These are phyloP conservation scores for Formica selysi DNA, from an alignment of 1,140 invertebrate species.

Conservation along the genomic window DNA sequence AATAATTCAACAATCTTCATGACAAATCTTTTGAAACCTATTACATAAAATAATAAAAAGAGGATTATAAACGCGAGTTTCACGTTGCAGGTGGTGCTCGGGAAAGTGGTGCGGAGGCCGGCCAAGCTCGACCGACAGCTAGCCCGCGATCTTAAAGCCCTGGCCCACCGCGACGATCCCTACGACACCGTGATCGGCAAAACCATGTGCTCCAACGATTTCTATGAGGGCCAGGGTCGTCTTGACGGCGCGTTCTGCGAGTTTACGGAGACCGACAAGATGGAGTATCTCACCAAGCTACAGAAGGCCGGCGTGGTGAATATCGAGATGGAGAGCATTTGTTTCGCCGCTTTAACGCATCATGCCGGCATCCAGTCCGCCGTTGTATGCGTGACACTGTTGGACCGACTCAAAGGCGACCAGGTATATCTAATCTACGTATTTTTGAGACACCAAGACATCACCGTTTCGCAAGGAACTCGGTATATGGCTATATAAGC, in stretches of 20 bases:
- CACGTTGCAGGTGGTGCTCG: conserved; percentile 92
- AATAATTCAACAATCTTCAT: background rate
- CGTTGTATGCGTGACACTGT: conserved; percentile 96
- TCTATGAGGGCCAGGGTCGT: conserved; percentile 98
- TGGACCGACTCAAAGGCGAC: conserved; percentile 98
- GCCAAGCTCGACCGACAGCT: conserved; percentile 94
- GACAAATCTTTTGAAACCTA: background rate
- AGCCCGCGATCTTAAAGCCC: conserved; percentile 91
- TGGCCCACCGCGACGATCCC: conserved; percentile 91
- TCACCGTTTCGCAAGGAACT: background rate
- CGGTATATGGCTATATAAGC: background rate
- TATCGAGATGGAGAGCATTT: conserved; percentile 99
- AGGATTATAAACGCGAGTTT: background rate
- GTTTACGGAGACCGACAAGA: conserved; percentile 95
- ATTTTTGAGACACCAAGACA: background rate
- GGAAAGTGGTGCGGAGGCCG: conserved; percentile 93
- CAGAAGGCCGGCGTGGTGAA: conserved; percentile 95
- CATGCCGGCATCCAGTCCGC: conserved; percentile 97
- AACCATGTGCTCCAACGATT: conserved; percentile 98
- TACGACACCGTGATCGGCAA: conserved; percentile 96
- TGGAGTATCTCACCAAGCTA: conserved; percentile 93
- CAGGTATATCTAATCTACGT: conserved; percentile 89
- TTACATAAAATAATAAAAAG: too few species aligned
- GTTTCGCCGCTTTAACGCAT: conserved; percentile 97
- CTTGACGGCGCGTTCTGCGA: conserved; percentile 99